Base-by-base conservation (phyloP, 92 coral and sea anemone genomes). In the Montipora capitata region DNA sequence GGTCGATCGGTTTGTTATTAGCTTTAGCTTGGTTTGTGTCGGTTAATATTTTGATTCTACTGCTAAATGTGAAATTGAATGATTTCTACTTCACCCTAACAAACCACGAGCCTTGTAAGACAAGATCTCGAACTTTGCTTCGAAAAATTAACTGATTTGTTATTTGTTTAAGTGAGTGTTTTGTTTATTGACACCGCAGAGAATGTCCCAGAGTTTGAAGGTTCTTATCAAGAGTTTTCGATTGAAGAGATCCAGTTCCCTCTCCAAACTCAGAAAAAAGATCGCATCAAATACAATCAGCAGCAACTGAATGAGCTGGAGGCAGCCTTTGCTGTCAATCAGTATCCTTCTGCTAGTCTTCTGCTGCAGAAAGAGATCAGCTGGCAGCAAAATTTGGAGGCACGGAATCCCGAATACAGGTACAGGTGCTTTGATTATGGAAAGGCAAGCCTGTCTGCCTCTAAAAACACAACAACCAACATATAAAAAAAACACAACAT, bases 331-430 rank as follows among this genome's bases (percentile, higher is more conserved):
- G 44, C 70, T 54, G 40, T 41, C 51, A 68, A 68, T 68, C 76
- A 9, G 10, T 81, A 81, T 52, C 86, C 86, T 11, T 68, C 76
- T 48, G 68, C 77, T 56, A 81, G 52, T 77, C 86, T 11, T 68
- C 76, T 48, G 68, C 77, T 56, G 10, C 77, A 49, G 66, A 49
- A 16, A 68, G 86, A 81, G 77, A 70, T 9, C 75, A 81, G 67
- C 41, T 81, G 43, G 75, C 77, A 2, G 58, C 59, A 54, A 68
- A 45, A 40, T 51, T 51, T 66, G 66, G 77, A 66, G 77, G 68
- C 62, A 51, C 66, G 57, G 86, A 68, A 74, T 39, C 75, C 45
- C 49, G 77, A 70, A 70, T 81, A 12, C 86, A 81, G 86, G 86
- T 81, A 63, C 80, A 27, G 16, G 9, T 4, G 14, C 13, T 74